Evolutionary conservation across 2,113 vertebrate species (phyloP).

Genomic region (Sula dactylatra): DNA sequence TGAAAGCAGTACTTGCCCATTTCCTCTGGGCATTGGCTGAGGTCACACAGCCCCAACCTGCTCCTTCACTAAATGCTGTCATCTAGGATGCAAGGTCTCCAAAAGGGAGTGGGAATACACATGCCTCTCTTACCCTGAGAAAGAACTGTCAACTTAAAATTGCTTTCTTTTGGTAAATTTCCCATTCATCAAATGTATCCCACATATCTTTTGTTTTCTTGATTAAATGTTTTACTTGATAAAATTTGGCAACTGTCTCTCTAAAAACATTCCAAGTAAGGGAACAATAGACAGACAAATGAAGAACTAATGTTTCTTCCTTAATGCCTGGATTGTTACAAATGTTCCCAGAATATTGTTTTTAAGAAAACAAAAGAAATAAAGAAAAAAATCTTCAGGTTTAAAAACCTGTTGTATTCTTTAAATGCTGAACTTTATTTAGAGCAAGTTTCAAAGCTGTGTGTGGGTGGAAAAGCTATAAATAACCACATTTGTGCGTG

Average conservation of each 20-base stretch:
- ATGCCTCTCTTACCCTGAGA: neutral
- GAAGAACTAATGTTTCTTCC: slow-evolving; percentile 46
- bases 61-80: neutral
- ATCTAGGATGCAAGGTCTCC: neutral
- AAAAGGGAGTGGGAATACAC: neutral
- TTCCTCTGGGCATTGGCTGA: neutral
- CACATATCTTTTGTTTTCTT: slow-evolving; percentile 34
- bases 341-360: slow-evolving; percentile 26
- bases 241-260: slow-evolving; percentile 35
- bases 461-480: slow-evolving; percentile 49
- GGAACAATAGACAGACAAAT: slow-evolving; percentile 53
- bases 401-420: neutral
- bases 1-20: neutral
- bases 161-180: slow-evolving; percentile 19
- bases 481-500: slow-evolving; percentile 47
- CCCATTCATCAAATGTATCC: slow-evolving; percentile 20
- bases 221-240: slow-evolving; percentile 39
- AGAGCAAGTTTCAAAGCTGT: slow-evolving; percentile 13
- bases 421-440: slow-evolving; percentile 16
- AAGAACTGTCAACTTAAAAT: neutral
- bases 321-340: neutral
- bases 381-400: neutral
- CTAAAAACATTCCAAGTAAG: slow-evolving; percentile 52
- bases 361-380: neutral
- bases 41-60: neutral